These are phyloP conservation scores for Onychostruthus taczanowskii DNA, from an alignment of 2,113 vertebrate genomes.

Conservation along the genomic window DNA sequence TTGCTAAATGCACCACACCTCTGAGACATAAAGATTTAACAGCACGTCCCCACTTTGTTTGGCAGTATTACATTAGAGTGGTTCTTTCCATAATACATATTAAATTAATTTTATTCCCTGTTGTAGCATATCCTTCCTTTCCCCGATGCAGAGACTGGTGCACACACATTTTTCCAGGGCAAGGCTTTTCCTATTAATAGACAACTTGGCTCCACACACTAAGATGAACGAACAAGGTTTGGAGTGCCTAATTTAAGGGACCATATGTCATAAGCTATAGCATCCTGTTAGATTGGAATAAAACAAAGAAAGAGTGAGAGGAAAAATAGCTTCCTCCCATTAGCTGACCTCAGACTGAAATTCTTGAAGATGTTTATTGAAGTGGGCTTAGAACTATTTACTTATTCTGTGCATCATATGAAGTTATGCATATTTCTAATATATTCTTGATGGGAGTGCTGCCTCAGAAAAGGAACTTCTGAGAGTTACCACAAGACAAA, in stretches of 20 bases:
- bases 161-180: slow-evolving; percentile 11
- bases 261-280: slow-evolving; percentile 50
- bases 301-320: not conserved
- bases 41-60: not conserved
- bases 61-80: not conserved
- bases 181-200: slow-evolving; percentile 55
- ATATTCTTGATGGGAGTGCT: not conserved
- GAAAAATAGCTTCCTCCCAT: slow-evolving; percentile 17
- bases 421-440: not conserved
- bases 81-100: not conserved
- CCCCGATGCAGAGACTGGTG: not conserved
- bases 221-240: slow-evolving; percentile 35
- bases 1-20: not conserved
- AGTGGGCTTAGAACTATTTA: not conserved
- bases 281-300: not conserved
- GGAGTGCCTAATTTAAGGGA: slow-evolving; percentile 35
- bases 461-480: not conserved
- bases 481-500: not conserved
- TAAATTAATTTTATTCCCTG: slow-evolving; percentile 9
- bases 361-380: not conserved
- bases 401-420: not conserved
- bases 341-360: not conserved
- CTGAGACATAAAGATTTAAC: not conserved
- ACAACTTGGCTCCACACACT: slow-evolving; percentile 5
- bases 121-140: not conserved